These are phyloP conservation scores for Andrena dorsata DNA, from an alignment of 2,888 invertebrate species.

Conservation along the genomic window DNA sequence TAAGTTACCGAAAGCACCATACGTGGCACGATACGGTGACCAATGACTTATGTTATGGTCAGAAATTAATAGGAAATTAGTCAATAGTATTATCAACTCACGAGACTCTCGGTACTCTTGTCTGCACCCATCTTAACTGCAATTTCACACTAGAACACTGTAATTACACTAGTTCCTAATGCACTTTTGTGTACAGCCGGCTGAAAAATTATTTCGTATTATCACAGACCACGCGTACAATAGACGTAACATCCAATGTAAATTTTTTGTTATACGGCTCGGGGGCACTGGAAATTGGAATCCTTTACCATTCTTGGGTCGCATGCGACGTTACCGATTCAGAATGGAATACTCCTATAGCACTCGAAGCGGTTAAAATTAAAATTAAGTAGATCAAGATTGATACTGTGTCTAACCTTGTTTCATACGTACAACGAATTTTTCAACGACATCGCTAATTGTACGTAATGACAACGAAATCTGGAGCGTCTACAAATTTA, in stretches of 20 bases:
- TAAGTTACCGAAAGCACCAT: not conserved
- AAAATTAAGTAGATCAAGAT: too few species aligned
- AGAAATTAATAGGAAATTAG: not conserved
- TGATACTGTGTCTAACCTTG: conserved; percentile 54
- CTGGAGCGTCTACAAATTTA: conserved; percentile 85
- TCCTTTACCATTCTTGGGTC: too few species aligned
- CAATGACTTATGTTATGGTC: not conserved
- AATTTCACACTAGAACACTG: conserved; percentile 36
- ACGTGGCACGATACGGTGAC: not conserved
- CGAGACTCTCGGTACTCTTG: conserved; percentile 49
- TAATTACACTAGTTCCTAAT: conserved; percentile 9
- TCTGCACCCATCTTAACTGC: conserved; percentile 54
- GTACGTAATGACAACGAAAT: conserved; percentile 46
- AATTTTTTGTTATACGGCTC: too few species aligned
- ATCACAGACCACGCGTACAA: too few species aligned
- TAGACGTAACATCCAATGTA: too few species aligned
- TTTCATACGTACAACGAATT: not conserved
- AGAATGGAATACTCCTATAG: too few species aligned
- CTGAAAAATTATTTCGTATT: too few species aligned
- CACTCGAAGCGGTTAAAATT: too few species aligned
- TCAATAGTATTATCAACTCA: conserved; percentile 38
- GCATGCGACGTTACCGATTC: too few species aligned
- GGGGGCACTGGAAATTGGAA: too few species aligned
- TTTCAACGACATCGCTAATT: not conserved
- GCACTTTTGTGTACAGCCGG: conserved; percentile 34